phyloP scores from a whole-genome alignment of 2,888 invertebrate species.

The Horisme vitalbata region DNA sequence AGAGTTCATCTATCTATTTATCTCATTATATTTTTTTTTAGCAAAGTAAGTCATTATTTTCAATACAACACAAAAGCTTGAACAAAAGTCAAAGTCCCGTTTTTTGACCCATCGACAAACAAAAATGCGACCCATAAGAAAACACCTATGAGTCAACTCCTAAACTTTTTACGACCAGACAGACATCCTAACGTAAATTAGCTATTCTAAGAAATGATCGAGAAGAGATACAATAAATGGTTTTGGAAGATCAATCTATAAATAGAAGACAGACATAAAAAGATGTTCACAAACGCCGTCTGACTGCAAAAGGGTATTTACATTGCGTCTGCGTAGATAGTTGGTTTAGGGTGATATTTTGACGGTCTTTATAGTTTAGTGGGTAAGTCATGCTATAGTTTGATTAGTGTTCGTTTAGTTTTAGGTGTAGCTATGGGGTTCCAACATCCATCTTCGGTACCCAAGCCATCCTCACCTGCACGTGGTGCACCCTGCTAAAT shows the following conservation, averaged over 20 bases:
- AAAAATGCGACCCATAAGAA: background rate
- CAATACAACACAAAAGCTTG: too few species aligned
- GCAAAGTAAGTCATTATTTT: too few species aligned
- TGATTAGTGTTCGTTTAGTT: too few species aligned
- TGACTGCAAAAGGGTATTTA: conserved; percentile 46
- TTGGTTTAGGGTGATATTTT: too few species aligned
- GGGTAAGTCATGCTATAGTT: too few species aligned
- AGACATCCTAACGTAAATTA: conserved; percentile 28
- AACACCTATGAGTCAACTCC: conserved; percentile 5
- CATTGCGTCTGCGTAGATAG: conserved; percentile 28
- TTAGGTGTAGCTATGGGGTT: too few species aligned
- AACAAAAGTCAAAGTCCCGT: background rate
- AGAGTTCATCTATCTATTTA: too few species aligned
- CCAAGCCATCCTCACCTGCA: too few species aligned
- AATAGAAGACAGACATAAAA: conserved; percentile 52
- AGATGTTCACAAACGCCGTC: conserved; percentile 43
- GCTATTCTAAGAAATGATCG: conserved; percentile 28
- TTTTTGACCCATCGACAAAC: conserved; percentile 3
- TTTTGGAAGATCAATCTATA: conserved; percentile 42
- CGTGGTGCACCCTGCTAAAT: too few species aligned
- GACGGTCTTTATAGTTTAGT: too few species aligned
- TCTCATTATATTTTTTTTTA: too few species aligned
- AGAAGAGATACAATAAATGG: conserved; percentile 41
- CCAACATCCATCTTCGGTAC: too few species aligned
- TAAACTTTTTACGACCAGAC: conserved; percentile 15